phyloP scores from a whole-genome alignment of 2,797 vertebrate genomes.

The Xenopus petersii region DNA sequence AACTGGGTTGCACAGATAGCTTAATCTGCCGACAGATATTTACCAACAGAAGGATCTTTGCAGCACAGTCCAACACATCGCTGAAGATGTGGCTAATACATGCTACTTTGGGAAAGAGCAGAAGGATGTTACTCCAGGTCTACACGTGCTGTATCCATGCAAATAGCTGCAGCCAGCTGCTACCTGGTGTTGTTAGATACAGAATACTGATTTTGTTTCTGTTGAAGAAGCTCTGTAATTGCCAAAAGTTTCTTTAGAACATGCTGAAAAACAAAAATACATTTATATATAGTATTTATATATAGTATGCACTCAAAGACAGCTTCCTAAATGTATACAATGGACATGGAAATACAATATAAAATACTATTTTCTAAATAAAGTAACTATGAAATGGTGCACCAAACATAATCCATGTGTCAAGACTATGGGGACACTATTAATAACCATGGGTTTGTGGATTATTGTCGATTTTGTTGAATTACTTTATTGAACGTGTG shows the following conservation, averaged over 20 bases:
- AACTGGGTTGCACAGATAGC: slow-evolving; percentile 75
- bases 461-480: no score
- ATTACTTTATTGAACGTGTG: no score
- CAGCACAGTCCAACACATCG: slow-evolving; percentile 89
- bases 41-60: slow-evolving; percentile 61
- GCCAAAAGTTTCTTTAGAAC: slow-evolving; percentile 98
- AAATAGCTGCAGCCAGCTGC: slow-evolving; percentile 69
- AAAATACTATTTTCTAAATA: no score
- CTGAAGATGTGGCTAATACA: slow-evolving; percentile 71
- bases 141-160: slow-evolving; percentile 74
- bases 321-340: no score
- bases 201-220: slow-evolving; percentile 95
- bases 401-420: no score
- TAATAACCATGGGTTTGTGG: no score
- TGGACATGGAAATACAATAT: no score
- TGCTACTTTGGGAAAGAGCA: slow-evolving; percentile 77
- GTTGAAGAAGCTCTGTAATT: slow-evolving; percentile 97
- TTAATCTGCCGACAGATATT: slow-evolving; percentile 65
- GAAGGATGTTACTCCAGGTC: slow-evolving; percentile 70
- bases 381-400: no score
- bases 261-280: slow-evolving; percentile 70
- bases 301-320: no score
- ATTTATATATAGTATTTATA: no score
- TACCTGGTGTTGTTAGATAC: slow-evolving; percentile 96
- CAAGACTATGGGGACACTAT: no score